Conservation (phyloP, 2,797 vertebrate genomes). For the Antennarius maculatus region DNA sequence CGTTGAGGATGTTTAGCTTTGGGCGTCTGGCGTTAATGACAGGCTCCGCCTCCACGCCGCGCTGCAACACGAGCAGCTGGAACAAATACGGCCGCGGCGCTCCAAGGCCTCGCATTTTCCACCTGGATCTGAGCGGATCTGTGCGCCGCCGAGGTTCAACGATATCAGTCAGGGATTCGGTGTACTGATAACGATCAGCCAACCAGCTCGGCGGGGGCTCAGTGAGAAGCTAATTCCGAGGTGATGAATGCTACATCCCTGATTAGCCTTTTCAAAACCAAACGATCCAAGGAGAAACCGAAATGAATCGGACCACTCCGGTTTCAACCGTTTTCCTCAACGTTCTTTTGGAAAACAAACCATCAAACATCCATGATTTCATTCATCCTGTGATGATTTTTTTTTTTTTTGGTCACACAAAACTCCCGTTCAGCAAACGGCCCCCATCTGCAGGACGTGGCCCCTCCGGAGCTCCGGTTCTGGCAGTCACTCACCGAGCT, state of each 20-base stretch:
- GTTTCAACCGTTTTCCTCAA: constrained; percentile 18
- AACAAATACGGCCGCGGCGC: constrained; percentile 64
- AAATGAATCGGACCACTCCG: constrained; percentile 35
- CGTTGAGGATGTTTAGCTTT: constrained; percentile 62
- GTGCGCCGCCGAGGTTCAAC: constrained; percentile 71
- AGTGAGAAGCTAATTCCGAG: constrained; percentile 41
- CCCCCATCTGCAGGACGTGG: constrained; percentile 2
- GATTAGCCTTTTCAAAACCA: constrained; percentile 74
- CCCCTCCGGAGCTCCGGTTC: constrained; percentile 54
- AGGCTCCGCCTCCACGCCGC: constrained; percentile 46
- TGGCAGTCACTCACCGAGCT: constrained; percentile 63
- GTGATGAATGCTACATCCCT: constrained; percentile 84
- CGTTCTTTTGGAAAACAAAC: constrained; percentile 13
- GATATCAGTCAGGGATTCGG: constrained; percentile 80
- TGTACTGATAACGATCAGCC: constrained; percentile 63
- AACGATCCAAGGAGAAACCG: constrained; percentile 45
- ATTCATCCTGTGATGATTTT: constrained; percentile 30
- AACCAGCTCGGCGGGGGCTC: constrained; percentile 63
- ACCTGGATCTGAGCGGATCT: constrained; percentile 49
- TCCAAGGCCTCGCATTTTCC: constrained; percentile 69
- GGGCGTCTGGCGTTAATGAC: constrained; percentile 58
- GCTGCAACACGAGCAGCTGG: constrained; percentile 76
- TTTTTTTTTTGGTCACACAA: constrained; percentile 26
- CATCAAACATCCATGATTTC: constrained; percentile 19
- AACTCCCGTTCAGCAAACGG: constrained; percentile 56